Percentiles rank a stretch among this genome's conserved stretches.
Conservation (phyloP, 92 coral and sea anemone genomes). For the Isaurus tuberculatus region DNA sequence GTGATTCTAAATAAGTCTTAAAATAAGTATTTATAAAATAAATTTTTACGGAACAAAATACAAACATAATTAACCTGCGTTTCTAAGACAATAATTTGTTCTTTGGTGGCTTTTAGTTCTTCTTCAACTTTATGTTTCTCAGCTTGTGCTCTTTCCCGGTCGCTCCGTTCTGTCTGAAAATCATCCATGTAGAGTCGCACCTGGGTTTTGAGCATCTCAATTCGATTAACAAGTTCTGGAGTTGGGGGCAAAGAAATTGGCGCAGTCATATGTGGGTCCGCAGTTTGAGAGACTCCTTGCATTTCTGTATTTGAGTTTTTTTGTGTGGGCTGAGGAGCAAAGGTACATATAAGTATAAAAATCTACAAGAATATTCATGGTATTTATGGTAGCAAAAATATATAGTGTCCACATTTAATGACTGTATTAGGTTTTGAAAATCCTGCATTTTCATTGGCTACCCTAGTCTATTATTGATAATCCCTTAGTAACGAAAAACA, state of each 20-base stretch:
- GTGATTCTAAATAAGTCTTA: background rate
- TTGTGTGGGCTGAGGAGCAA: background rate
- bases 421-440: too few species aligned
- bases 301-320: background rate
- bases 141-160: slow-evolving; percentile 91
- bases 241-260: slow-evolving; percentile 46
- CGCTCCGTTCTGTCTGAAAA: slow-evolving; percentile 84
- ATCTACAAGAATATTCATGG: too few species aligned
- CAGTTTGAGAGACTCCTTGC: background rate
- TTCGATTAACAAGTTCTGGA: slow-evolving; percentile 69
- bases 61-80: slow-evolving; percentile 73
- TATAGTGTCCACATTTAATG: too few species aligned
- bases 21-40: too few species aligned
- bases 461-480: too few species aligned
- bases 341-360: too few species aligned
- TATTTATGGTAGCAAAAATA: too few species aligned
- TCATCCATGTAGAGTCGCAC: slow-evolving; percentile 90
- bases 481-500: too few species aligned
- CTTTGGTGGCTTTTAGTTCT: slow-evolving; percentile 68
- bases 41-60: background rate
- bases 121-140: slow-evolving; percentile 78
- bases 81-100: slow-evolving; percentile 69
- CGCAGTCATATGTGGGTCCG: background rate
- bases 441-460: too few species aligned
- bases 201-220: slow-evolving; percentile 92